Conservation (phyloP, 2,113 vertebrate species). For the Cynoglossus semilaevis region DNA sequence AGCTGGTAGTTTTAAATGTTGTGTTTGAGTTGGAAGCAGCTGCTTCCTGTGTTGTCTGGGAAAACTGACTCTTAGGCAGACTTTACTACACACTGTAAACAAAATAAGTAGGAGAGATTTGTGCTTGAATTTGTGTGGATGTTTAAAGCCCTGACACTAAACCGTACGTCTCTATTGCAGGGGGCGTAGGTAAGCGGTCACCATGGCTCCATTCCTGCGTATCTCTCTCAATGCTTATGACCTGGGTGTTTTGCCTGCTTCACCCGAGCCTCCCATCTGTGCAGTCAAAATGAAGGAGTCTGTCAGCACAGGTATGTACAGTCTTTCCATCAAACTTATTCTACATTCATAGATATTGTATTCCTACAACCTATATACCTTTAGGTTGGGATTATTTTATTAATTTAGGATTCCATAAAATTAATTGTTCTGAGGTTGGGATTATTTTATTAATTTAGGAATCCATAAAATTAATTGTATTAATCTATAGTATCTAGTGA, state of each 20-base stretch:
- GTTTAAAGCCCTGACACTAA: neutral
- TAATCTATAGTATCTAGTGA: neutral
- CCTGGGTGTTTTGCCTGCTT: constrained; percentile 75
- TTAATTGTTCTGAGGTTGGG: too few species aligned
- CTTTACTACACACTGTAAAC: constrained; percentile 1
- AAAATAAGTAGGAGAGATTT: neutral
- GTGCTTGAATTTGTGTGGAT: neutral
- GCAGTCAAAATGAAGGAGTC: constrained; percentile 96
- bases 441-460: too few species aligned
- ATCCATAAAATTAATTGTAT: neutral
- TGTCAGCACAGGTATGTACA: constrained; percentile 85
- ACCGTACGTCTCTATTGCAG: constrained; percentile 29
- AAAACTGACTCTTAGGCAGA: too few species aligned
- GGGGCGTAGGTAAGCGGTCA: constrained; percentile 52
- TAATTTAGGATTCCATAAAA: too few species aligned
- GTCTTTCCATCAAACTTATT: neutral
- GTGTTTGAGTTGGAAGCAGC: too few species aligned
- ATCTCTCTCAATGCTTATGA: constrained; percentile 88
- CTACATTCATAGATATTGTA: too few species aligned
- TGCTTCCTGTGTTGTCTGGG: too few species aligned
- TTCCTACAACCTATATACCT: too few species aligned
- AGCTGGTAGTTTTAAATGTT: too few species aligned
- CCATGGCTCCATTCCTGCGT: constrained; percentile 93
- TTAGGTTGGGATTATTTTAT: too few species aligned
- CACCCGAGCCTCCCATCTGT: constrained; percentile 82